Percentiles rank a stretch among this genome's conserved stretches.
Evolutionary conservation across 2,888 invertebrate genomes (phyloP).

Genomic region (Piscicola geometra): DNA sequence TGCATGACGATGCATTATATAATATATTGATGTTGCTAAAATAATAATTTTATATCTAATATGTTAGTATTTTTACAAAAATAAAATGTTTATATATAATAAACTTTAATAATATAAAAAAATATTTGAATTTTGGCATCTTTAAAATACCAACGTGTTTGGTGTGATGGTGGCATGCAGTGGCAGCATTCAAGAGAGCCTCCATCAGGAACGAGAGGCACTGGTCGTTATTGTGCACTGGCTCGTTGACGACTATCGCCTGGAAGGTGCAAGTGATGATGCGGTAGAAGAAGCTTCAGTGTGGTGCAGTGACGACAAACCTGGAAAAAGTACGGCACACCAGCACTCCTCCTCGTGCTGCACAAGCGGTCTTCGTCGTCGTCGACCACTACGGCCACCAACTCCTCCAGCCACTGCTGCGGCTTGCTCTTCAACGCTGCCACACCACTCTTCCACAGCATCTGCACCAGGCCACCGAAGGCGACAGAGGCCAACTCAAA

Average conservation of each 20-base stretch:
- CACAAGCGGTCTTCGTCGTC: conserved; percentile 59
- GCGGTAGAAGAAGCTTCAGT: no score
- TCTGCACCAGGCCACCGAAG: conserved; percentile 70
- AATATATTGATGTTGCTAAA: no score
- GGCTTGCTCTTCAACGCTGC: conserved; percentile 48
- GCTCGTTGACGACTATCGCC: conserved; percentile 73
- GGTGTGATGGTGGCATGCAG: no score
- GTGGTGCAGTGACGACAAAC: conserved; percentile 55
- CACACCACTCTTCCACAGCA: conserved; percentile 62
- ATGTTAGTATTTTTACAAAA: no score
- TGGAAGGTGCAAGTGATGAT: conserved; percentile 51
- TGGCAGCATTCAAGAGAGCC: background rate
- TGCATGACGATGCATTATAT: no score
- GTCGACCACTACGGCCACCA: conserved; percentile 51
- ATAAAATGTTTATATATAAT: no score
- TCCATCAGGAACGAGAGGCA: background rate
- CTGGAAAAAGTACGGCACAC: conserved; percentile 85
- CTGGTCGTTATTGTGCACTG: conserved; percentile 50
- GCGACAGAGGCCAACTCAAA: conserved; percentile 91
- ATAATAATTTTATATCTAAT: no score
- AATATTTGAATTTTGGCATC: no score
- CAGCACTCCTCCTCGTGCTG: conserved; percentile 84
- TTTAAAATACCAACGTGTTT: background rate
- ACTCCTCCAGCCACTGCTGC: conserved; percentile 52
- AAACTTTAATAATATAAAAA: no score